Conservation (phyloP, 2,797 vertebrate species). For the Sphenopsis melanotis region DNA sequence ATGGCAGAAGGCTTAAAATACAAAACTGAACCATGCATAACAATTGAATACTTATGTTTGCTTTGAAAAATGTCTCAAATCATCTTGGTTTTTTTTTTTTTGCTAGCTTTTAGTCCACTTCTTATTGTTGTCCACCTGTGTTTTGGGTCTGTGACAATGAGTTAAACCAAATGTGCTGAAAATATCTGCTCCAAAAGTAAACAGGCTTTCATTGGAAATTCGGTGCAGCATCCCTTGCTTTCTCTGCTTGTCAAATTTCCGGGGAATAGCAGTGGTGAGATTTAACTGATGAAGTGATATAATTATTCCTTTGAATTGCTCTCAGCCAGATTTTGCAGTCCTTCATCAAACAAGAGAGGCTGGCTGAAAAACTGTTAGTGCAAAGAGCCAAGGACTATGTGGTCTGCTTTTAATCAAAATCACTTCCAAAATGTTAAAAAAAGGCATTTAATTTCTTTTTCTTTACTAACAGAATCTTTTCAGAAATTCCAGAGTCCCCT, state of each 20-base stretch:
- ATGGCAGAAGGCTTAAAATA: background rate
- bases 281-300: background rate
- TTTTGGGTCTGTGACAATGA: background rate
- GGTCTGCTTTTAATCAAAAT: background rate
- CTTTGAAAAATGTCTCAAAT: background rate
- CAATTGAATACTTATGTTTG: background rate
- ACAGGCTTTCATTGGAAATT: background rate
- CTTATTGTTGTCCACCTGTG: background rate
- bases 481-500: background rate
- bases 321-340: background rate
- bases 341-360: background rate
- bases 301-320: background rate
- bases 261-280: background rate
- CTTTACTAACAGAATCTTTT: background rate
- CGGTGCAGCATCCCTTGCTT: background rate
- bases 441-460: fast-evolving
- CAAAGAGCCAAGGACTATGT: background rate
- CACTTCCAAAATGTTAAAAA: background rate
- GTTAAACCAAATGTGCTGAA: background rate
- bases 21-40: background rate
- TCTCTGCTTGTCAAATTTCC: background rate
- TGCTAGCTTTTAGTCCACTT: background rate
- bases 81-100: background rate
- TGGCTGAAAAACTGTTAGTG: background rate
- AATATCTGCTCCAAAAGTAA: background rate